Conservation (phyloP, 2,888 invertebrate genomes). For the Seira musarum region DNA sequence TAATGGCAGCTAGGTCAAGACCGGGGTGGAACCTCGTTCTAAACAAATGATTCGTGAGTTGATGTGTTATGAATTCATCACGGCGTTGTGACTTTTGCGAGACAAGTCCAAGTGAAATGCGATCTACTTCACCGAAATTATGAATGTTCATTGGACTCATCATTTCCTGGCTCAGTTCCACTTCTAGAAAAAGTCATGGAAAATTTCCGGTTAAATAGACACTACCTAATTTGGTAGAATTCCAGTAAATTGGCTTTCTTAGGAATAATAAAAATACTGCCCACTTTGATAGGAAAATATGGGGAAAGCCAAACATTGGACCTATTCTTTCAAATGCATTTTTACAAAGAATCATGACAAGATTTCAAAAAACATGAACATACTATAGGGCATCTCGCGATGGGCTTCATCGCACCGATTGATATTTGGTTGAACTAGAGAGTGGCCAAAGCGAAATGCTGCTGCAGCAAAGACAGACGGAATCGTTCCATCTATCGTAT, state of each 20-base stretch:
- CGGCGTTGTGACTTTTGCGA: slow-evolving; percentile 85
- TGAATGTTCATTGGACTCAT: slow-evolving; percentile 79
- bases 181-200: slow-evolving; percentile 81
- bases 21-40: slow-evolving; percentile 78
- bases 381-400: slow-evolving; percentile 77
- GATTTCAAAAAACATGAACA: slow-evolving; percentile 71
- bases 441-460: slow-evolving; percentile 90
- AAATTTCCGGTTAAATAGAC: no score
- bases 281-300: no score
- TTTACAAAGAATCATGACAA: neutral
- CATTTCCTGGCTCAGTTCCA: slow-evolving; percentile 85
- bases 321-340: no score
- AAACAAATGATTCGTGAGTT: slow-evolving; percentile 87
- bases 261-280: no score
- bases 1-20: slow-evolving; percentile 90
- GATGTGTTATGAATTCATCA: slow-evolving; percentile 86
- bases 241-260: no score
- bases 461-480: slow-evolving; percentile 87
- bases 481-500: slow-evolving; percentile 81
- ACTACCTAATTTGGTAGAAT: no score
- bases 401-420: slow-evolving; percentile 79
- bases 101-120: slow-evolving; percentile 83
- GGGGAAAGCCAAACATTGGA: no score
- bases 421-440: slow-evolving; percentile 85
- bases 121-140: slow-evolving; percentile 85